Evolutionary conservation across 2,888 invertebrate genomes (phyloP).

Genomic region (Agrochola lota): DNA sequence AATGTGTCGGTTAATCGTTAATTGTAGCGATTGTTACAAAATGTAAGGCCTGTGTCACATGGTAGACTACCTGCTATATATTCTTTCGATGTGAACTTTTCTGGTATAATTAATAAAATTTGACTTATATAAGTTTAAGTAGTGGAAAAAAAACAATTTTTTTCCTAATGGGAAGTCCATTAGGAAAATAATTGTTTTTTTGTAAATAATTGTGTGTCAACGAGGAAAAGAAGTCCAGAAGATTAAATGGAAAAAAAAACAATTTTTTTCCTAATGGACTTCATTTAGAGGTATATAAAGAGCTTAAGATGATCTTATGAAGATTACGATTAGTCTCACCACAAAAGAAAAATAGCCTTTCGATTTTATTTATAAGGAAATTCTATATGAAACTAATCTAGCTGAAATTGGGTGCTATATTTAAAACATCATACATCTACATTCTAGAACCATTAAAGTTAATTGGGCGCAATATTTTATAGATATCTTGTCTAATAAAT

Average conservation of each 20-base stretch:
- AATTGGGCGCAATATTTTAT: slow-evolving; percentile 43
- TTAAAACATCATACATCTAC: slow-evolving; percentile 28
- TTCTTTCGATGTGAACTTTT: background rate
- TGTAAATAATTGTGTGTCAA: too few species aligned
- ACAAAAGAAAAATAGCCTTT: slow-evolving; percentile 14
- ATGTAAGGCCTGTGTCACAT: background rate
- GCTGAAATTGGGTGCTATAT: background rate
- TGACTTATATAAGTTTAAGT: too few species aligned
- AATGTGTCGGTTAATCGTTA: background rate
- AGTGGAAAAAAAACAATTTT: too few species aligned
- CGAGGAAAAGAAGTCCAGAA: too few species aligned
- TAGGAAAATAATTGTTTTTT: too few species aligned
- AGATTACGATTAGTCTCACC: background rate
- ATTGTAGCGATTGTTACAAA: background rate
- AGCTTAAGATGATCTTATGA: background rate
- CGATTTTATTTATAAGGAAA: background rate
- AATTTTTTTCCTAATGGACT: background rate
- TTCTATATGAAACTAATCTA: background rate
- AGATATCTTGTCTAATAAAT: slow-evolving; percentile 58
- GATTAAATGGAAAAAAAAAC: too few species aligned
- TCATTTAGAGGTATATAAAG: slow-evolving; percentile 15
- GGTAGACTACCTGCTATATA: background rate
- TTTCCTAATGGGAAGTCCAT: too few species aligned
- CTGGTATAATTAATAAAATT: background rate
- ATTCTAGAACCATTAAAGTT: slow-evolving; percentile 29